Evolutionary conservation across 2,113 vertebrate species (phyloP).

Genomic region (Pseudorectes ferrugineus): DNA sequence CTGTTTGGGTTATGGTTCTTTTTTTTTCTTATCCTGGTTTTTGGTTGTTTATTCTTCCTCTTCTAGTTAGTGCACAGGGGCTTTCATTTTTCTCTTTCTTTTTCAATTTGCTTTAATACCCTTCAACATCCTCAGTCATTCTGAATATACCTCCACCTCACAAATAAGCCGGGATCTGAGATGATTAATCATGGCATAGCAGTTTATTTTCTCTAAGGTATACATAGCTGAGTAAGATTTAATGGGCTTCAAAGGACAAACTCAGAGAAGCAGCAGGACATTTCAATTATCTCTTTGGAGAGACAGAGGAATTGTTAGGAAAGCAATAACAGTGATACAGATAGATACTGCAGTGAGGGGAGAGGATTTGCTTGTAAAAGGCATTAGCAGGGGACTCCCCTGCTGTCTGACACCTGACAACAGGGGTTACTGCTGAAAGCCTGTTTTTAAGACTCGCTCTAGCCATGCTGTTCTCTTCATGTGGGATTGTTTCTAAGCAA

Average conservation of each 20-base stretch:
- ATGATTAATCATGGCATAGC: background rate
- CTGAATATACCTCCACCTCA: background rate
- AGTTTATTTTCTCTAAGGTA: conserved; percentile 30
- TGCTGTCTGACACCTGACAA: background rate
- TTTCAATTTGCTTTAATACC: background rate
- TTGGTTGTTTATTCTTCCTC: background rate
- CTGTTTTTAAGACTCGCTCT: background rate
- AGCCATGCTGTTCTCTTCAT: background rate
- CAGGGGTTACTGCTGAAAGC: background rate
- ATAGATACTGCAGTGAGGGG: background rate
- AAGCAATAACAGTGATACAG: background rate
- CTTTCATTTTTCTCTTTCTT: background rate
- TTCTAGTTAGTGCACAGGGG: background rate
- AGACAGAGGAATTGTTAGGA: background rate
- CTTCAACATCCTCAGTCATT: background rate
- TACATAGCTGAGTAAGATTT: background rate
- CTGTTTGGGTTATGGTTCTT: background rate
- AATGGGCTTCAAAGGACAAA: background rate
- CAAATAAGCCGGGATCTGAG: background rate
- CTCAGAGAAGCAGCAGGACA: background rate
- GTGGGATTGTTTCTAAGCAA: background rate
- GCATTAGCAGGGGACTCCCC: background rate
- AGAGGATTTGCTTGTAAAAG: background rate
- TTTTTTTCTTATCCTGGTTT: background rate
- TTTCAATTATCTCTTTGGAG: conserved; percentile 2